Evolutionary conservation across 2,797 vertebrate species (phyloP), one percentile per base, ranked within the genome.

Genomic region (Brotogeris chrysoptera): DNA sequence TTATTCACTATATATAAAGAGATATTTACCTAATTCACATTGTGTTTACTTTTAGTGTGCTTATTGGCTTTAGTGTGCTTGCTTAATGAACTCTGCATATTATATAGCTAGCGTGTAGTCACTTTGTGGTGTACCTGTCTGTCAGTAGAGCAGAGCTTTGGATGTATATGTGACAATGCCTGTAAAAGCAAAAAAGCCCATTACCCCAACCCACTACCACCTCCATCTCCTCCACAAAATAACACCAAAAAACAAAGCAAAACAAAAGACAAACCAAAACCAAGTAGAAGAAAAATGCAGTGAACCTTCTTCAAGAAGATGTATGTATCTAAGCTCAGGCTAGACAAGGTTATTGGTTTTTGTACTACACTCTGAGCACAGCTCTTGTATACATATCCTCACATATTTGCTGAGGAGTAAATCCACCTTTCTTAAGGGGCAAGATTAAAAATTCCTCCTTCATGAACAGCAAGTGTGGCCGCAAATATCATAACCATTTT

Each of bases 361-460:
- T 49, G 9, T 12, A 5, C 36, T 74, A 8, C 15, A 18, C 6
- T 43, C 41, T 43, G 30, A 46, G 25, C 0, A 1, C 5, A 36
- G 11, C 46, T 66, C 44, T 18, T 50, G 19, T 60, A 7, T 30
- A 11, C 59, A 5, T 1, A 10, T 46, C 39, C 25, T 64, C 49
- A 34, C 5, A 1, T 61, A 8, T 25, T 81, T 81, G 20, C 24
- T 80, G 36, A 70, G 28, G 13, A 52, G 38, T 60, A 82, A 82
- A 85, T 60, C 28, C 39, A n/a, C 9, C 23, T 52, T 23, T 46
- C 50, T 38, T 44, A 46, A 55, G 5, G 8, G 28, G 4, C 10
- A 53, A 69, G 43, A 36, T 78, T 92, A 73, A 83, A 87, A 61
- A 78, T 50, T 69, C 44, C 10, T 69, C 46, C 32, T 82, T 28